Evolutionary conservation across 2,888 invertebrate species (phyloP).

Genomic region (Archips crataeganus): DNA sequence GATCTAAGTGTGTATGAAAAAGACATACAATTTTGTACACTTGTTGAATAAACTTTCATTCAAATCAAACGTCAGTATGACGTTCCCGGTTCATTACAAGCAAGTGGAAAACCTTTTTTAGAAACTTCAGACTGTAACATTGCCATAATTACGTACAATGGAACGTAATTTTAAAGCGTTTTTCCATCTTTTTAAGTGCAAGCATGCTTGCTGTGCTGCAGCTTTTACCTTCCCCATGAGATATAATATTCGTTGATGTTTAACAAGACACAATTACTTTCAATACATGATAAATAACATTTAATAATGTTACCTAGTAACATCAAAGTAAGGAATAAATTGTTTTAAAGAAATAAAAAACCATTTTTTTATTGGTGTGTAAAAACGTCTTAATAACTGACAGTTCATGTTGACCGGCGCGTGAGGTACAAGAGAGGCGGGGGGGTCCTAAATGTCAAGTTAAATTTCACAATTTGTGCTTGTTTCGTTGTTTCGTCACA

Average conservation of each 20-base stretch:
- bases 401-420: constrained; percentile 32
- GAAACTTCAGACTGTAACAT: neutral
- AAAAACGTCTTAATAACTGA: neutral
- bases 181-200: neutral
- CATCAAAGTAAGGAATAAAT: too few species aligned
- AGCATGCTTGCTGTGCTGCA: neutral
- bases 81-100: constrained; percentile 9
- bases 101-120: neutral
- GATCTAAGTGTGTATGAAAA: neutral
- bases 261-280: neutral
- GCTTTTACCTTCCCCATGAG: neutral
- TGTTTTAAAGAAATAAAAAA: neutral
- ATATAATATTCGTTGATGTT: neutral
- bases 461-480: constrained; percentile 39
- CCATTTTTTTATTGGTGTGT: neutral
- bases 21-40: neutral
- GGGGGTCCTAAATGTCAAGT: constrained; percentile 33
- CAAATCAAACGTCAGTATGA: constrained; percentile 20
- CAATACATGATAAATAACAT: too few species aligned
- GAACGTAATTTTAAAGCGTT: neutral
- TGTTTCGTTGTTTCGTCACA: constrained; percentile 42
- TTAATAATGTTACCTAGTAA: too few species aligned
- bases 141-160: neutral
- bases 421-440: constrained; percentile 3
- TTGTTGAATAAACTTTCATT: constrained; percentile 5